These are phyloP conservation scores for Balearica regulorum DNA, from an alignment of 2,797 vertebrate species.

Conservation along the genomic window DNA sequence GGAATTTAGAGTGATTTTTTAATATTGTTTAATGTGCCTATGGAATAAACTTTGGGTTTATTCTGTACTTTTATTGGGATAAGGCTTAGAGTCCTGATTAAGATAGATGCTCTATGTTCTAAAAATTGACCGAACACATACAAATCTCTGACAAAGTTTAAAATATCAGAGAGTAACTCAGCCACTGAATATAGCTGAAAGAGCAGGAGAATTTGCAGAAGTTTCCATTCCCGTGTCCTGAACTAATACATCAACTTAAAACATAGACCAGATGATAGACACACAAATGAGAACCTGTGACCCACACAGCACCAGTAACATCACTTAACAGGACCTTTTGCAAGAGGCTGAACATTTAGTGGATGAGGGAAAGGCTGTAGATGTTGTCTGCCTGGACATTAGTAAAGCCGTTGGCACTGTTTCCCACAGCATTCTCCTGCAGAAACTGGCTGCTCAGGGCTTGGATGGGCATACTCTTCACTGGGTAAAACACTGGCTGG, in stretches of 20 bases:
- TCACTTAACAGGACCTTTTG: not conserved
- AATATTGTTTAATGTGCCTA: not conserved
- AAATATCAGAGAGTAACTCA: not conserved
- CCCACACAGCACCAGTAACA: not conserved
- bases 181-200: not conserved
- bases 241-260: not conserved
- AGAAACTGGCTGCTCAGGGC: too few relatives aligned
- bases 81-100: not conserved
- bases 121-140: not conserved
- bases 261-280: rapidly evolving
- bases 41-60: not conserved
- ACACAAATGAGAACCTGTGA: not conserved
- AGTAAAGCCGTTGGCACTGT: too few relatives aligned
- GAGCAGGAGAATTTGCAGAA: not conserved
- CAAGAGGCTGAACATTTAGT: not conserved
- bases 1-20: not conserved
- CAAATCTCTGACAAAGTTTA: not conserved
- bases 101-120: not conserved
- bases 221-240: not conserved
- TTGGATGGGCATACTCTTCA: too few relatives aligned
- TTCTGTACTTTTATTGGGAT: not conserved
- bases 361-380: too few relatives aligned
- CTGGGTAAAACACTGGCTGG: too few relatives aligned
- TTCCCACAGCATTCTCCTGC: too few relatives aligned
- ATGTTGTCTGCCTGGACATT: too few relatives aligned